Percentiles rank a stretch among this genome's conserved stretches.
Conservation (phyloP, 2,797 vertebrate genomes). For the Centroberyx gerrardi region DNA sequence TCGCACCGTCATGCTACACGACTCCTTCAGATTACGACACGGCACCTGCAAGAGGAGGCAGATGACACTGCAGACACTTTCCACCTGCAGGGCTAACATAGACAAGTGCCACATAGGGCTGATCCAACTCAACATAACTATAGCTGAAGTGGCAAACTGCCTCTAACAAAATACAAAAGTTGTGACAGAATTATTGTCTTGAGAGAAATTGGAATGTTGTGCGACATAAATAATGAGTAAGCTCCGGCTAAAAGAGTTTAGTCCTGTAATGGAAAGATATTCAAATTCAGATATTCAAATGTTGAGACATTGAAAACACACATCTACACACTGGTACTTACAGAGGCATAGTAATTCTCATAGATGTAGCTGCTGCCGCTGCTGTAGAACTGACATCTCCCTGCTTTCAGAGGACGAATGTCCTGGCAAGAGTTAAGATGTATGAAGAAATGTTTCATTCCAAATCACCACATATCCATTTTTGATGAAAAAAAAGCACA, state of each 20-base stretch:
- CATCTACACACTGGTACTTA: constrained; percentile 53
- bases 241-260: background rate
- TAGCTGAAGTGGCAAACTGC: too few relatives aligned
- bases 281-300: too few relatives aligned
- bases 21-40: constrained; percentile 78
- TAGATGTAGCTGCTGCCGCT: constrained; percentile 81
- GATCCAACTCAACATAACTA: too few relatives aligned
- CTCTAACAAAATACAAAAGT: too few relatives aligned
- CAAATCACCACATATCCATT: background rate
- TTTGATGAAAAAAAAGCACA: background rate
- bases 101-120: background rate
- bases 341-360: constrained; percentile 82
- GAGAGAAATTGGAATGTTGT: background rate
- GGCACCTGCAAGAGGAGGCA: constrained; percentile 69
- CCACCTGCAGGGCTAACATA: background rate
- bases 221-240: background rate
- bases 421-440: constrained; percentile 71
- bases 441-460: background rate
- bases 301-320: background rate
- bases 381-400: constrained; percentile 85
- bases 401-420: constrained; percentile 80
- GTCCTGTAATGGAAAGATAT: background rate
- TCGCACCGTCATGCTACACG: constrained; percentile 77
- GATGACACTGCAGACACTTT: background rate
- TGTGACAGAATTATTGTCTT: background rate